Evolutionary conservation across 2,113 vertebrate species (phyloP).

Genomic region (Mormoops blainvillei): DNA sequence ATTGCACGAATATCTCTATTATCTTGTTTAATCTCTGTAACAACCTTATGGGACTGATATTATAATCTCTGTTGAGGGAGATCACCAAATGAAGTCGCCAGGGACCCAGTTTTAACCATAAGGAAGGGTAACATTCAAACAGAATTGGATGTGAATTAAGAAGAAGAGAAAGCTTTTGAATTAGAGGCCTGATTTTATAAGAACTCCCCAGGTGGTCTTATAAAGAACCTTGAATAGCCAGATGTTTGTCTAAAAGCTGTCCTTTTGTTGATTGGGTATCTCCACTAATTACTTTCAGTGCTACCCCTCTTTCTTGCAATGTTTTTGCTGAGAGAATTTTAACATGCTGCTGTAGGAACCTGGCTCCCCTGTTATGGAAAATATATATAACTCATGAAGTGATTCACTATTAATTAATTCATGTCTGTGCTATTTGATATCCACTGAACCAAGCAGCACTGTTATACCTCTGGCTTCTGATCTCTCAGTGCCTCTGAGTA

Average conservation of each 20-base stretch:
- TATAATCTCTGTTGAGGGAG: constrained; percentile 35
- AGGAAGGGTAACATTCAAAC: neutral
- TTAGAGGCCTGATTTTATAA: constrained; percentile 5
- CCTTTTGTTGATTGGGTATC: neutral
- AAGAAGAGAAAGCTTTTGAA: neutral
- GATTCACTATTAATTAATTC: neutral
- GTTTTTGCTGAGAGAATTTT: neutral
- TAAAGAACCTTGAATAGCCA: neutral
- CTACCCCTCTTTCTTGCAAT: neutral
- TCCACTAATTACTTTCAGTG: neutral
- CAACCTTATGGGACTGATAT: neutral
- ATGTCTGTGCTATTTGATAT: neutral
- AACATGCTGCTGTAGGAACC: neutral
- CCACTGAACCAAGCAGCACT: neutral
- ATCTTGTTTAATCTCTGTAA: constrained; percentile 39
- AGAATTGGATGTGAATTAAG: neutral
- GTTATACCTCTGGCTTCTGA: neutral
- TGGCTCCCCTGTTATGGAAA: neutral
- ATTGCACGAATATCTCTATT: neutral
- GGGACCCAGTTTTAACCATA: neutral
- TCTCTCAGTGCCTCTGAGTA: neutral
- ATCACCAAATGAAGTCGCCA: neutral
- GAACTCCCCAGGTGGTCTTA: neutral
- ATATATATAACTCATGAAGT: neutral
- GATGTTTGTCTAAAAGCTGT: neutral